Evolutionary conservation across 2,797 vertebrate genomes (phyloP).

Genomic region (Smutsia temminckii): DNA sequence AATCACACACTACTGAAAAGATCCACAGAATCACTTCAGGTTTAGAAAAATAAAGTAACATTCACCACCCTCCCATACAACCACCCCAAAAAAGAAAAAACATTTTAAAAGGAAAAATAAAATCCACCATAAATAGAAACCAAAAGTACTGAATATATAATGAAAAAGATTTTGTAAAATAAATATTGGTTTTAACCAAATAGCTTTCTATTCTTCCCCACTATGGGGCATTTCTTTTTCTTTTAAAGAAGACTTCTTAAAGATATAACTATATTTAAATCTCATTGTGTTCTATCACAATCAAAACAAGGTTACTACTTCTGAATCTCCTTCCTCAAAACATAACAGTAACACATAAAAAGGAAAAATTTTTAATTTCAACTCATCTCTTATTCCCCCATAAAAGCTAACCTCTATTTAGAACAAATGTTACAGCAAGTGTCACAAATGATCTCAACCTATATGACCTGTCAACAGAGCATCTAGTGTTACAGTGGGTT

Average conservation of each 20-base stretch:
- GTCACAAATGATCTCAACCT: conserved; percentile 13
- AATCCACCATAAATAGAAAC: conserved; percentile 61
- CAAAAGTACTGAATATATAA: conserved; percentile 24
- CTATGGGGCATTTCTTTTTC: neutral
- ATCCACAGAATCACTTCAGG: conserved; percentile 76
- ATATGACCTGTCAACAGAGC: conserved; percentile 14
- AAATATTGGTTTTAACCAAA: conserved; percentile 55
- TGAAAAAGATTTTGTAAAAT: conserved; percentile 49
- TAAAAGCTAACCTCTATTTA: conserved; percentile 46
- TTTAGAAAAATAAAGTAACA: conserved; percentile 62
- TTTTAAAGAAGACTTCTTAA: neutral
- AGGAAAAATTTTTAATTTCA: neutral
- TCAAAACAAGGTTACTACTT: conserved; percentile 13
- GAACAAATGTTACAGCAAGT: conserved; percentile 19
- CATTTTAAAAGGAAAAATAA: conserved; percentile 59
- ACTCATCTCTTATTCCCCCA: neutral
- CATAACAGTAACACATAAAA: neutral
- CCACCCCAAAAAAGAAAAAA: neutral
- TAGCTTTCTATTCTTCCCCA: conserved; percentile 34
- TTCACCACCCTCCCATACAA: conserved; percentile 18
- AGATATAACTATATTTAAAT: conserved; percentile 21
- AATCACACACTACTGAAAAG: conserved; percentile 74
- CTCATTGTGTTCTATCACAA: conserved; percentile 29
- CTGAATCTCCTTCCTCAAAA: conserved; percentile 52
- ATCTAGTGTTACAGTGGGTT: neutral